A percentile compares a stretch with the other conserved stretches of the same genome.
These are phyloP conservation scores for Pomacea canaliculata DNA, from an alignment of 2,888 invertebrate genomes.

Conservation along the genomic window DNA sequence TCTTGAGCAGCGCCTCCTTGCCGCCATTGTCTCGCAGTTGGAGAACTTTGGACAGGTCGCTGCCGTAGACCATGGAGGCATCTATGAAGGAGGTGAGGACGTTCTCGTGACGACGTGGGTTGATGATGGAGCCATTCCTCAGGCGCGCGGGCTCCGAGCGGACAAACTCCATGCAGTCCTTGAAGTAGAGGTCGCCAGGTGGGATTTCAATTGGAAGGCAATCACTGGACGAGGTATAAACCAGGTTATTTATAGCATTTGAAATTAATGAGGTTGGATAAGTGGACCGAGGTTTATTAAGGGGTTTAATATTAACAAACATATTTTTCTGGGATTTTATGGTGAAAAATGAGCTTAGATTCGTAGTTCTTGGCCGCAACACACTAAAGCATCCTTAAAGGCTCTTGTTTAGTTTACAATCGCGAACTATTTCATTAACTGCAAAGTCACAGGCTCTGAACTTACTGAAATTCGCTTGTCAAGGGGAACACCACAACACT, in stretches of 20 bases:
- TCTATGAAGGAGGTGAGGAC: constrained; percentile 28
- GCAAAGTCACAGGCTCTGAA: neutral
- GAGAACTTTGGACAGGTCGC: constrained; percentile 1
- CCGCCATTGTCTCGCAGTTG: constrained; percentile 7
- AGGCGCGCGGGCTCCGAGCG: constrained; percentile 9
- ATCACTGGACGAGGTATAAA: constrained; percentile 11
- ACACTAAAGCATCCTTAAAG: no score
- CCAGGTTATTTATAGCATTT: no score
- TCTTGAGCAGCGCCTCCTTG: constrained; percentile 12
- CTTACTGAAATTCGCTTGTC: constrained; percentile 8
- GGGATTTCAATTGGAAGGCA: constrained; percentile 29
- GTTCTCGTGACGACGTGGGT: constrained; percentile 25
- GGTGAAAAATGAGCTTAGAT: no score
- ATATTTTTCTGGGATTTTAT: no score
- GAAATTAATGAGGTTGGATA: no score
- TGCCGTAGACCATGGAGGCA: constrained; percentile 12
- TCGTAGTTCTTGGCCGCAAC: no score
- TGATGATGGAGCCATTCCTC: constrained; percentile 3
- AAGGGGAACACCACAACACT: constrained; percentile 22
- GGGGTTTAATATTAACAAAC: no score
- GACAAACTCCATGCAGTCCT: constrained; percentile 30
- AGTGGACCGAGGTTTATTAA: no score
- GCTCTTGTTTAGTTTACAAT: no score
- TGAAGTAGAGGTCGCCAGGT: constrained; percentile 7
- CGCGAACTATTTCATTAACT: no score